Evolutionary conservation across 2,113 vertebrate genomes (phyloP), one percentile per base, ranked within the genome.

Genomic region (Sclerurus mexicanus): DNA sequence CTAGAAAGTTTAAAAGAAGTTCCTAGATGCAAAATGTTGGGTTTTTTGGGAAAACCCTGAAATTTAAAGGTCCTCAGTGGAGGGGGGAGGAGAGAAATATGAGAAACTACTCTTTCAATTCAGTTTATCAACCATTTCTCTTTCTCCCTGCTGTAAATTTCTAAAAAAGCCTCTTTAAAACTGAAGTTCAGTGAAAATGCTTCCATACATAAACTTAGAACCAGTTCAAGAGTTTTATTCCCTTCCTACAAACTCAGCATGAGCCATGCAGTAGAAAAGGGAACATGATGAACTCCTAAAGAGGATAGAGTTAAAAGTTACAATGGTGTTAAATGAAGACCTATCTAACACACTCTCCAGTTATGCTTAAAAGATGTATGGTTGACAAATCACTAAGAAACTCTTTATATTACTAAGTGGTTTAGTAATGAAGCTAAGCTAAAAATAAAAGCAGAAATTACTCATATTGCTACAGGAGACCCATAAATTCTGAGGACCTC

Each of bases 391-490:
- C 60, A 23, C 60, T 71, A 50, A 78, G 81, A 84, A 92, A 55
- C 47, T 39, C 39, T 46, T 94, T 28, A 33, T 72, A 52, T 77
- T 75, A 84, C 47, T 47, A 90, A 84, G 37, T 23, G 16, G 24
- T 49, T 93, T 42, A 85, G 58, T 78, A 89, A 91, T 5, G 4
- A 85, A 85, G 47, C 66, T 64, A 84, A 91, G 64, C 46, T 90
- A 86, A 91, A 96, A 86, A 77, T 71, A 91, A 89, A 84, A 60
- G 53, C 49, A 79, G 75, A 91, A 92, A 79, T 68, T 30, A 87
- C 37, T 93, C 78, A n/a, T 56, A 40, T 25, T 23, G 21, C 72
- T 76, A 42, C 21, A 79, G 46, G 7, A 85, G 30, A 39, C 44
- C 13, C 22, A 35, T 20, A 44, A 78, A 79, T 60, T 53, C 37